Evolutionary conservation across 2,113 vertebrate species (phyloP).

Genomic region (Eulemur rufifrons): DNA sequence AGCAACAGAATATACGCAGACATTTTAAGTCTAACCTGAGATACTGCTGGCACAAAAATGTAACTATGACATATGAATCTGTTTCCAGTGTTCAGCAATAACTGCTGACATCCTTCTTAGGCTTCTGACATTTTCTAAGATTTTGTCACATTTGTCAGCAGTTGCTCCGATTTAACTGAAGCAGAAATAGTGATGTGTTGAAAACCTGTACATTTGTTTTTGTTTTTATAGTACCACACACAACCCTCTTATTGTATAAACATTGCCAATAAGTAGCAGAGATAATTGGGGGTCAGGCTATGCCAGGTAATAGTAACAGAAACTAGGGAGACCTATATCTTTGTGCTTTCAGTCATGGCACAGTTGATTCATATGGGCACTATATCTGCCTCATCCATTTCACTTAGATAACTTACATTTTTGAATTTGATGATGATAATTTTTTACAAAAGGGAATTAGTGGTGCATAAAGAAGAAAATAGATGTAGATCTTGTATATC

Average conservation of each 20-base stretch:
- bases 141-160: slow-evolving; percentile 62
- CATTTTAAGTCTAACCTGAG: not conserved
- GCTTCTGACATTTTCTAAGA: slow-evolving; percentile 30
- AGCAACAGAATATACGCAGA: not conserved
- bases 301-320: not conserved
- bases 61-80: not conserved
- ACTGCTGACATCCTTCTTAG: slow-evolving; percentile 11
- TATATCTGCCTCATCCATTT: not conserved
- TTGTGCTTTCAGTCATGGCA: not conserved
- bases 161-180: slow-evolving; percentile 47
- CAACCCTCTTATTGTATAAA: not conserved
- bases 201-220: not conserved
- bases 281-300: not conserved
- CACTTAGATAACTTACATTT: not conserved
- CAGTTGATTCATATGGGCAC: not conserved
- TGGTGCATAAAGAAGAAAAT: not conserved
- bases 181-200: slow-evolving; percentile 37
- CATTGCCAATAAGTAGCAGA: slow-evolving; percentile 13
- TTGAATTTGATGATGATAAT: slow-evolving; percentile 1
- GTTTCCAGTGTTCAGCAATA: not conserved
- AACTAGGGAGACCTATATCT: not conserved
- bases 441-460: not conserved
- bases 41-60: slow-evolving; percentile 15
- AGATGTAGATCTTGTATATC: not conserved
- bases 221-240: not conserved